A percentile compares a stretch with the other conserved stretches of the same genome.
Evolutionary conservation across 1,140 invertebrate genomes (phyloP).

Genomic region (Drosophila aff.): DNA sequence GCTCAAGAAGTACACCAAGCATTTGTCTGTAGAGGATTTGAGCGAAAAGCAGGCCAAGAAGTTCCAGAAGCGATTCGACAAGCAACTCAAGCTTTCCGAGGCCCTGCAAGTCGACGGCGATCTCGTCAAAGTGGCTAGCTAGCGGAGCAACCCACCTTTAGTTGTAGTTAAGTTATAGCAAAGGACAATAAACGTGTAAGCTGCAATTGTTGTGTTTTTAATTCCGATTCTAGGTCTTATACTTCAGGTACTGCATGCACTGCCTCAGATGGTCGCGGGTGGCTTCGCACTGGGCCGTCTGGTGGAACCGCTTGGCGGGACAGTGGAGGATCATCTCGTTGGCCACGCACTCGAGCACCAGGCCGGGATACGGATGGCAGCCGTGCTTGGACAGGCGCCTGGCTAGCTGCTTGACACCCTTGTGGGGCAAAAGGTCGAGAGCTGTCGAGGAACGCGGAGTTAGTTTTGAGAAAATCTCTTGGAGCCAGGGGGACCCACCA

Average conservation of each 20-base stretch:
- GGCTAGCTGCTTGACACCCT: slow-evolving; percentile 36
- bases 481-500: slow-evolving; percentile 7
- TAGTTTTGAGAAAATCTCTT: not conserved
- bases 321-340: slow-evolving; percentile 72
- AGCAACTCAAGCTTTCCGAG: slow-evolving; percentile 68
- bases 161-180: slow-evolving; percentile 38
- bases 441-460: slow-evolving; percentile 12
- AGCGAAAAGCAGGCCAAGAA: slow-evolving; percentile 76
- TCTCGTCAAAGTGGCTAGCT: slow-evolving; percentile 57
- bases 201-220: slow-evolving; percentile 23
- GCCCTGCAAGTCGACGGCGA: slow-evolving; percentile 61
- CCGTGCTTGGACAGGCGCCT: slow-evolving; percentile 30
- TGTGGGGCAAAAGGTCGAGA: slow-evolving; percentile 27
- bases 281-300: slow-evolving; percentile 41
- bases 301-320: slow-evolving; percentile 44
- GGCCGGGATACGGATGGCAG: slow-evolving; percentile 63
- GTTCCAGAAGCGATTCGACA: slow-evolving; percentile 75
- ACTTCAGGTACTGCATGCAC: slow-evolving; percentile 52
- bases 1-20: slow-evolving; percentile 86
- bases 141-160: slow-evolving; percentile 5
- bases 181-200: slow-evolving; percentile 68
- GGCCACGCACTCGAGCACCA: slow-evolving; percentile 65
- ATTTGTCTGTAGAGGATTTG: slow-evolving; percentile 52
- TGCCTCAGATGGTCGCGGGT: slow-evolving; percentile 45
- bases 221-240: slow-evolving; percentile 21